A percentile compares a stretch with the other conserved stretches of the same genome.
phyloP scores from a whole-genome alignment of 1,140 invertebrate species.

The Tetragonula clypearis region DNA sequence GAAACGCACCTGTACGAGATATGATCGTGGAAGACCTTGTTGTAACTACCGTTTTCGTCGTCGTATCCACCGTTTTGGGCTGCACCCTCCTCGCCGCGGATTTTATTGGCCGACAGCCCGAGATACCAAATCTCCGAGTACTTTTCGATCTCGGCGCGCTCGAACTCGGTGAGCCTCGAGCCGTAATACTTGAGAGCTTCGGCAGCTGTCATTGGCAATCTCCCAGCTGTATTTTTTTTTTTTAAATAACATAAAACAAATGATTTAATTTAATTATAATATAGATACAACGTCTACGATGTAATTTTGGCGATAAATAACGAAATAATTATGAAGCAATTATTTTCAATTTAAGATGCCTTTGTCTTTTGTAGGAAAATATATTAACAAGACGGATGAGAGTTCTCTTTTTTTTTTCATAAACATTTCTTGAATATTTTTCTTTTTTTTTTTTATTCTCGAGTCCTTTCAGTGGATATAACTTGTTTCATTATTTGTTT shows the following conservation, averaged over 20 bases:
- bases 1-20: constrained; percentile 88
- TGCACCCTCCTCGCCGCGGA: constrained; percentile 89
- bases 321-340: no score
- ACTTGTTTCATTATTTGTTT: no score
- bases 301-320: no score
- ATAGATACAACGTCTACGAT: no score
- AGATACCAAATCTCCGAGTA: constrained; percentile 96
- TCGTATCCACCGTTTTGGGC: constrained; percentile 93
- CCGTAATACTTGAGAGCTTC: constrained; percentile 92
- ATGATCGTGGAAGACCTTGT: constrained; percentile 96
- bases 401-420: no score
- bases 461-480: no score
- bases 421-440: no score
- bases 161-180: constrained; percentile 91
- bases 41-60: constrained; percentile 96
- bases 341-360: no score
- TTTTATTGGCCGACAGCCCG: constrained; percentile 92
- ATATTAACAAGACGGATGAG: no score
- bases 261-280: neutral
- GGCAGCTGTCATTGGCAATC: constrained; percentile 80
- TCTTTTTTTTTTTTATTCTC: no score
- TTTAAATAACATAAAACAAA: neutral
- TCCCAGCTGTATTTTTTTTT: constrained; percentile 68
- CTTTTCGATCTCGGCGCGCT: constrained; percentile 91
- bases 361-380: no score